A percentile compares a stretch with the other conserved stretches of the same genome.
Conservation (phyloP, 2,888 invertebrate genomes). For the Dicyrtomina minuta region DNA sequence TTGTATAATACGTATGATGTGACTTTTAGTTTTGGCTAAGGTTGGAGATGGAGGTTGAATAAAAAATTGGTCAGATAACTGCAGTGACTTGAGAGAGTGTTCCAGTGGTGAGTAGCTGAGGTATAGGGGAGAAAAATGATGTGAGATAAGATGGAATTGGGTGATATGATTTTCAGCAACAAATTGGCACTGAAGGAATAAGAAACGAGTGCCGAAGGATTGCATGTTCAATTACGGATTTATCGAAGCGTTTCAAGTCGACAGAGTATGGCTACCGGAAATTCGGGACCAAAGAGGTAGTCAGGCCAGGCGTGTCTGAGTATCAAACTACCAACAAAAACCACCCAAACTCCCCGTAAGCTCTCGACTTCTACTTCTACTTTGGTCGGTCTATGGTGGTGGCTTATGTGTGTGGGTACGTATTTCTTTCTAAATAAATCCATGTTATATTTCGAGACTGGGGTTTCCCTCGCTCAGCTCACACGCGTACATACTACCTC, state of each 20-base stretch:
- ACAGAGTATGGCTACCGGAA: conserved; percentile 42
- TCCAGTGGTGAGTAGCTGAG: neutral
- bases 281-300: conserved; percentile 36
- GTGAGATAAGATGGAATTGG: neutral
- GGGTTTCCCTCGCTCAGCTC: no score
- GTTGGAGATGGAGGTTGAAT: no score
- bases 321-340: neutral
- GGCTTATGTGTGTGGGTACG: no score
- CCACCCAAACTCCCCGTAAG: conserved; percentile 11
- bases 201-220: conserved; percentile 22
- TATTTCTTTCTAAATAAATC: no score
- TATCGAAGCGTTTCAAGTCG: conserved; percentile 38
- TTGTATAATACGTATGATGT: no score
- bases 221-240: conserved; percentile 34
- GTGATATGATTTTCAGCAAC: no score
- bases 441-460: no score
- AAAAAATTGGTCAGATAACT: no score
- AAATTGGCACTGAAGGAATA: neutral
- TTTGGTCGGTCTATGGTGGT: neutral
- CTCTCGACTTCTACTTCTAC: neutral
- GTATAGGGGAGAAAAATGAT: neutral
- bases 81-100: neutral
- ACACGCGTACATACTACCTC: no score
- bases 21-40: no score
- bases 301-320: conserved; percentile 25